phyloP scores from a whole-genome alignment of 2,113 vertebrate genomes.

The Psilopsiagon aymara region DNA sequence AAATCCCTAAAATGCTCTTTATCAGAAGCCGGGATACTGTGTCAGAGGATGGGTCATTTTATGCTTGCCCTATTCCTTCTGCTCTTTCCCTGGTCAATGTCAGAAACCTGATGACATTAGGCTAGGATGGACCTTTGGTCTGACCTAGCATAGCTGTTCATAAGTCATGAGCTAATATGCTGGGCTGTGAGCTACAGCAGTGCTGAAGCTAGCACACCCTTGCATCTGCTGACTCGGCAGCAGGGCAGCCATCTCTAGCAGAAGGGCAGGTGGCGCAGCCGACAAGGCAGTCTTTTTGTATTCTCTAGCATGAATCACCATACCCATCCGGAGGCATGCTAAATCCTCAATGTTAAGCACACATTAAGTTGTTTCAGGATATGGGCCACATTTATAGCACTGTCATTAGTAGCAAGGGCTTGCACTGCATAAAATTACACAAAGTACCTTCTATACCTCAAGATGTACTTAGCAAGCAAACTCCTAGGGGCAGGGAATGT shows the following conservation, averaged over 20 bases:
- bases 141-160: neutral
- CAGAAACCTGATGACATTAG: neutral
- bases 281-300: neutral
- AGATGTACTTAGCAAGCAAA: constrained; percentile 60
- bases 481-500: constrained; percentile 51
- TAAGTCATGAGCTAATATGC: neutral
- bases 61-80: neutral
- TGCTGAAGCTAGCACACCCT: neutral
- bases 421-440: constrained; percentile 59
- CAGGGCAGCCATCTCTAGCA: neutral
- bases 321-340: neutral
- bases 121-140: neutral
- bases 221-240: neutral
- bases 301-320: neutral
- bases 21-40: neutral
- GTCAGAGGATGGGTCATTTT: neutral
- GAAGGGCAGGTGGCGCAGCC: neutral
- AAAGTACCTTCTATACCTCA: constrained; percentile 57
- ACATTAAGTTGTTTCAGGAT: constrained; percentile 60
- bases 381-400: constrained; percentile 31
- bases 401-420: constrained; percentile 49
- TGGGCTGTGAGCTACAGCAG: neutral
- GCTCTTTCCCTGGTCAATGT: neutral
- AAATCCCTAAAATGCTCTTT: neutral
- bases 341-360: constrained; percentile 5